Percentiles rank a stretch among this genome's conserved stretches.
Evolutionary conservation across 92 coral and sea anemone genomes (phyloP).

Genomic region (Parazoanthus swiftii): DNA sequence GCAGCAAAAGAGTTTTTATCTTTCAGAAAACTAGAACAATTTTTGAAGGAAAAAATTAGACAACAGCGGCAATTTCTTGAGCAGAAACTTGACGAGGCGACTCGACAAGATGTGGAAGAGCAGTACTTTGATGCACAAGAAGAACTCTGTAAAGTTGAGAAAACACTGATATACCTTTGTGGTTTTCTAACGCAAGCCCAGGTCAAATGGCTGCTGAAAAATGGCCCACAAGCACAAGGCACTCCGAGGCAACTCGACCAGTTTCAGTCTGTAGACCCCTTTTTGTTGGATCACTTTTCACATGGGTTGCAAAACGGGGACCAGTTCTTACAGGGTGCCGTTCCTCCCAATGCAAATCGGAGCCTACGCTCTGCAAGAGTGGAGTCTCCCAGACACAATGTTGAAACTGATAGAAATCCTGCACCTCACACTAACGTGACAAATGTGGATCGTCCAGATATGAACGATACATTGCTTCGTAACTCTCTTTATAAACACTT

Average conservation of each 20-base stretch:
- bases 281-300: background rate
- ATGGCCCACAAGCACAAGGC: constrained; percentile 18
- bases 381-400: background rate
- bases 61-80: constrained; percentile 73
- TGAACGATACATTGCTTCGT: background rate
- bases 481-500: constrained; percentile 7
- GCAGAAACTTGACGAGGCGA: constrained; percentile 62
- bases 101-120: constrained; percentile 86
- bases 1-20: constrained; percentile 46
- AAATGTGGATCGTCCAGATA: background rate
- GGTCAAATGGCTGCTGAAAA: constrained; percentile 56
- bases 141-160: constrained; percentile 70
- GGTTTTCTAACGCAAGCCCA: constrained; percentile 56
- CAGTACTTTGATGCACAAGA: constrained; percentile 83
- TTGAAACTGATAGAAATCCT: constrained; percentile 4
- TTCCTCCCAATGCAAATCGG: background rate
- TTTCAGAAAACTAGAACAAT: constrained; percentile 60
- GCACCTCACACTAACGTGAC: constrained; percentile 12
- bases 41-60: constrained; percentile 67
- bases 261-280: background rate
- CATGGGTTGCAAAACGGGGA: background rate
- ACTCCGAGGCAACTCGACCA: background rate
- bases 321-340: background rate
- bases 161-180: constrained; percentile 62
- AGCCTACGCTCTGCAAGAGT: background rate